Percentiles rank a stretch among this genome's conserved stretches.
phyloP scores from a whole-genome alignment of 37 sponge, comb jelly and placozoan species.

The Corticium candelabrum region DNA sequence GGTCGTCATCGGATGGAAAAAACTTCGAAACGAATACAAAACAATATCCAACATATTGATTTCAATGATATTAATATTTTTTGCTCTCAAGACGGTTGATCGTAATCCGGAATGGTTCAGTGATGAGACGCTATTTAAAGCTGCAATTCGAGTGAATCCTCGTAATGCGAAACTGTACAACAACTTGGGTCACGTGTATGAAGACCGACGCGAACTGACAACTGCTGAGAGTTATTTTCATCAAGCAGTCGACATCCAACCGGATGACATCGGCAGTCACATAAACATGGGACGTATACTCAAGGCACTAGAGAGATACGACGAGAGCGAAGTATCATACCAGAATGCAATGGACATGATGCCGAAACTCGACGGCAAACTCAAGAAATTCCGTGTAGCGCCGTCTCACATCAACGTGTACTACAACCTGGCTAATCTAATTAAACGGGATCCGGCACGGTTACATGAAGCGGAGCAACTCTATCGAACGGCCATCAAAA shows the following conservation, averaged over 20 bases:
- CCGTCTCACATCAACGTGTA: slow-evolving; percentile 73
- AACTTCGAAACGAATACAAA: background rate
- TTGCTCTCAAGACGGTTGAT: background rate
- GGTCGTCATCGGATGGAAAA: slow-evolving; percentile 24
- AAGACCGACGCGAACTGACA: slow-evolving; percentile 17
- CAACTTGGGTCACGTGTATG: slow-evolving; percentile 72
- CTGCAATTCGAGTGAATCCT: slow-evolving; percentile 54
- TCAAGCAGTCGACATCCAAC: slow-evolving; percentile 46
- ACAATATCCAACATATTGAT: background rate
- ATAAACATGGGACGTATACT: slow-evolving; percentile 67
- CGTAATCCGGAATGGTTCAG: slow-evolving; percentile 7
- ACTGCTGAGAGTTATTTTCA: slow-evolving; percentile 60
- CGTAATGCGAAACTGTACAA: slow-evolving; percentile 64
- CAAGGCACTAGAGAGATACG: slow-evolving; percentile 37
- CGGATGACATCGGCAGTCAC: slow-evolving; percentile 71
- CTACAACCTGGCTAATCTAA: slow-evolving; percentile 74
- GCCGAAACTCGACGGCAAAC: slow-evolving; percentile 43
- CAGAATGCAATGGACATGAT: slow-evolving; percentile 49
- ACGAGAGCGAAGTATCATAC: slow-evolving; percentile 49
- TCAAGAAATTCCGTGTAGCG: slow-evolving; percentile 52
- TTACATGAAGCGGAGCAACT: slow-evolving; percentile 54
- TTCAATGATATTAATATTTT: background rate
- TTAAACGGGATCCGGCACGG: slow-evolving; percentile 30
- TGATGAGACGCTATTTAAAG: slow-evolving; percentile 49
- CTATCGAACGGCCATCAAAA: slow-evolving; percentile 45